Base-by-base conservation (phyloP, 2,888 invertebrate species). In the Ecliptopera silaceata region DNA sequence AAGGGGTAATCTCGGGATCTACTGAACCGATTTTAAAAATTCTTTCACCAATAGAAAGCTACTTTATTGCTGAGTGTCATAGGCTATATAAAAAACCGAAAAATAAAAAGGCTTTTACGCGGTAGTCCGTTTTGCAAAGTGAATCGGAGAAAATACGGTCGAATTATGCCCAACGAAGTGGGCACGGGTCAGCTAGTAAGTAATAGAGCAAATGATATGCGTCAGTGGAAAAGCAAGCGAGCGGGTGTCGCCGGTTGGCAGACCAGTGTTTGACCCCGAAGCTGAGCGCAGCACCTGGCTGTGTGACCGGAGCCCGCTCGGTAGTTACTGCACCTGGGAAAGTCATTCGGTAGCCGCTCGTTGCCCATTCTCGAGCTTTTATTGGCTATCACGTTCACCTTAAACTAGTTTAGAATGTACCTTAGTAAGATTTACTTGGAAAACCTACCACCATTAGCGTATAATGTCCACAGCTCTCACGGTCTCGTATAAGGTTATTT, bases 331-430 rank as follows among this genome's bases (percentile, higher is more conserved):
- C 78, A 83, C 77, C 75, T 82, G 84, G 82, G 88, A 88, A 89
- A 86, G 84, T 79, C 78, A 63, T 78, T 80, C 82, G 72, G 86
- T 82, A 83, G 86, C 79, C 76, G 77, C 69, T 71, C 74, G 74
- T 75, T 74, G 79, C 77, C 85, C 86, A 86, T 88, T 88, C 79
- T 73, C 72, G 75, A 74, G 79, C 80, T 80, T 86, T 89, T 89
- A 89, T 88, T 86, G 82, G 80, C 87, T 85, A 86, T 88, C 85
- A 86, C 69, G 79, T 77, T 76, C 75, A 80, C 80, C 79, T 80
- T 77, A 86, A 87, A 88, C 88, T 82, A 84, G 89, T 88, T 88
- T 60, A 66, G 74, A 85, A 87, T 82, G 81, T 76, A 68, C 79
- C 73, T 81, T 82, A 80, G 84, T 85, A 80, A 74, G 74, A 74